Percentiles rank a stretch among this genome's conserved stretches.
These are phyloP conservation scores for Poeciliopsis presidionis DNA, from an alignment of 2,797 vertebrate genomes.

Conservation along the genomic window DNA sequence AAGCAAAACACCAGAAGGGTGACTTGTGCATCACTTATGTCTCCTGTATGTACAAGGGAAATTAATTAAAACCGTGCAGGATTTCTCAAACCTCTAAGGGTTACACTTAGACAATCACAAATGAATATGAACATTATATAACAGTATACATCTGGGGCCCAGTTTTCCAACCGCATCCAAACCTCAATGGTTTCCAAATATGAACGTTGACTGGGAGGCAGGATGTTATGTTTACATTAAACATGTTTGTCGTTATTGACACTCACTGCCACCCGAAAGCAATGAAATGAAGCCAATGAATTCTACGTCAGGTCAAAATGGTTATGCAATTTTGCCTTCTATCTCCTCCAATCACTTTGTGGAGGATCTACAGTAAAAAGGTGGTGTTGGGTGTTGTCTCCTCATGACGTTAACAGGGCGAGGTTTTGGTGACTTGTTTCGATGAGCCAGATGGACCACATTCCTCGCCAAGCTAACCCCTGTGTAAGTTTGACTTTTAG, in stretches of 20 bases:
- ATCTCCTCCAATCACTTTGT: background rate
- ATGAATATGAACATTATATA: background rate
- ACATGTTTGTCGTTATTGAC: background rate
- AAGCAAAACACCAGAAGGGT: background rate
- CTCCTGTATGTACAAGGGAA: background rate
- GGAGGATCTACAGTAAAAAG: background rate
- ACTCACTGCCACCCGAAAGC: too few species aligned
- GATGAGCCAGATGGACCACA: slow-evolving; percentile 68
- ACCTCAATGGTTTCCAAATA: background rate
- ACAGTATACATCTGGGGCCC: background rate
- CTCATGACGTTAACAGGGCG: slow-evolving; percentile 42
- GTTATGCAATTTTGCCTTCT: background rate
- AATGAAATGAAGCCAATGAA: too few species aligned
- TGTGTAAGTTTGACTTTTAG: background rate
- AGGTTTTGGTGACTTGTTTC: slow-evolving; percentile 48
- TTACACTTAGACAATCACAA: background rate
- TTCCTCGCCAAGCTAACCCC: slow-evolving; percentile 62
- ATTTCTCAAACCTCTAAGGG: background rate
- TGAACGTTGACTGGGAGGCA: background rate
- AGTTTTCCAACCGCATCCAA: background rate
- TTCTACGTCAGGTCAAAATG: too few species aligned
- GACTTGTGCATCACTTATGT: background rate
- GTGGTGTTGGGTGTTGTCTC: slow-evolving; percentile 45
- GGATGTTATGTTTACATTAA: background rate
- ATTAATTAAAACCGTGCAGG: background rate